phyloP scores from a whole-genome alignment of 1,140 invertebrate genomes.

The Agrilus planipennis region DNA sequence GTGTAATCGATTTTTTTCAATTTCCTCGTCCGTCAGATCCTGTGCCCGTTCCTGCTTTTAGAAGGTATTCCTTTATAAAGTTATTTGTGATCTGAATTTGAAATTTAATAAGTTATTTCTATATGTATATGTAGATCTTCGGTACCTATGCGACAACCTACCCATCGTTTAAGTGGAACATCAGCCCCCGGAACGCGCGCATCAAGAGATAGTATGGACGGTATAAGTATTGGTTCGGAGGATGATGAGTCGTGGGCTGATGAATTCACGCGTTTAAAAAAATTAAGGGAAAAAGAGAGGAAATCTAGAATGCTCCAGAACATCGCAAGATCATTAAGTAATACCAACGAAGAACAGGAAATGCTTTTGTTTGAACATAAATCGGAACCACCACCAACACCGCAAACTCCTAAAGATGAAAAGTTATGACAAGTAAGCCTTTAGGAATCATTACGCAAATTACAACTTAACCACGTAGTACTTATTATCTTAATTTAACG shows the following conservation, averaged over 20 bases:
- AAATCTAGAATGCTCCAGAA: too few species aligned
- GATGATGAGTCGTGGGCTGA: conserved; percentile 22
- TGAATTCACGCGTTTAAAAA: conserved; percentile 26
- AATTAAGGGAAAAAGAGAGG: conserved; percentile 25
- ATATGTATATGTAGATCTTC: not conserved
- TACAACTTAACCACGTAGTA: too few species aligned
- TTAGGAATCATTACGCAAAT: too few species aligned
- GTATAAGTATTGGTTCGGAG: conserved; percentile 28
- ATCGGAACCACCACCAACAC: too few species aligned
- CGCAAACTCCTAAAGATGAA: too few species aligned
- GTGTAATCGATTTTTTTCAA: conserved; percentile 44
- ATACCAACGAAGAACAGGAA: too few species aligned
- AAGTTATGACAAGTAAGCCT: too few species aligned
- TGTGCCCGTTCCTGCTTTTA: conserved; percentile 32
- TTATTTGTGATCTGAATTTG: not conserved
- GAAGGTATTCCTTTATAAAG: not conserved
- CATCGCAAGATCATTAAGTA: too few species aligned
- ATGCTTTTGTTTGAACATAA: too few species aligned
- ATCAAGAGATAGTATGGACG: conserved; percentile 17
- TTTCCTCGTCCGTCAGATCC: conserved; percentile 35
- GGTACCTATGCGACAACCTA: conserved; percentile 1
- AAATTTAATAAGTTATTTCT: not conserved
- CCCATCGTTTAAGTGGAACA: not conserved
- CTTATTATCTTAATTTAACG: too few species aligned
- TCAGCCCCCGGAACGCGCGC: conserved; percentile 9